phyloP scores from a whole-genome alignment of 2,113 vertebrate genomes.

The Sminthopsis crassicaudata region DNA sequence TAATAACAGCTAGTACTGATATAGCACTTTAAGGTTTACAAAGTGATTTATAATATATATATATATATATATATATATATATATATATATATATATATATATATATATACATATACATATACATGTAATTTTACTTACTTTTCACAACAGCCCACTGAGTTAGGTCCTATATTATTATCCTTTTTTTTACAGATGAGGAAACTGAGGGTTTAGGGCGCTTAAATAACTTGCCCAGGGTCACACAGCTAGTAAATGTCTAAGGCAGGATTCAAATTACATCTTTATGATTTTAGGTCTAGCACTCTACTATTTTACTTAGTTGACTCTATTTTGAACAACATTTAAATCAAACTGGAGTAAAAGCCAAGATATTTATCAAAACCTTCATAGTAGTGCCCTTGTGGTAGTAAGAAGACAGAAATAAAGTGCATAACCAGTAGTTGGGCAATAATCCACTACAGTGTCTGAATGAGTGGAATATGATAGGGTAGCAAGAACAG shows the following conservation, averaged over 20 bases:
- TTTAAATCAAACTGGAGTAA: slow-evolving; percentile 12
- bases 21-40: neutral
- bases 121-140: neutral
- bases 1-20: neutral
- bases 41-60: neutral
- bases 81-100: no score
- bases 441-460: neutral
- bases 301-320: neutral
- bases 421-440: neutral
- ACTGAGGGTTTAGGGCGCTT: neutral
- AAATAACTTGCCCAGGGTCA: neutral
- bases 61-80: no score
- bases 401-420: neutral
- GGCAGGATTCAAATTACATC: neutral
- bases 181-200: neutral
- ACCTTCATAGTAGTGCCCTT: neutral
- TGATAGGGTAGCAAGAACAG: neutral
- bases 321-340: neutral
- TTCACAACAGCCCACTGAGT: neutral
- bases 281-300: neutral
- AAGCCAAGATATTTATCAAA: neutral
- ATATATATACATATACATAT: no score
- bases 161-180: neutral
- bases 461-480: neutral
- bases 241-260: neutral